Base-by-base conservation (phyloP, 1,140 invertebrate species). In the Diprion similis region DNA sequence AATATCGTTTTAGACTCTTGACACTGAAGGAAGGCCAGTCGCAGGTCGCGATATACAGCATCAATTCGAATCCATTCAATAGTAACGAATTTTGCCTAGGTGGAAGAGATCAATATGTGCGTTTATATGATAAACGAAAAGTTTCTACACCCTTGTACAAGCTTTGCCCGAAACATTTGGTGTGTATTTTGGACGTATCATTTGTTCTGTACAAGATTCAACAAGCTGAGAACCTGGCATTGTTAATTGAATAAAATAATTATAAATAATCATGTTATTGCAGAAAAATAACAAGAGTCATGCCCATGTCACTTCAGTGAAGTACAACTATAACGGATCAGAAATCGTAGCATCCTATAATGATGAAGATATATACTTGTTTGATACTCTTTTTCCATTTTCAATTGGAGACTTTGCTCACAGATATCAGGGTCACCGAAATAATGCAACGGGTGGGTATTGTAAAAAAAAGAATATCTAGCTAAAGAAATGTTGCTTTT, bases 271-370 rank as follows among this genome's bases (percentile, higher is more conserved):
- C 70, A 75, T 74, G 68, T 46, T 75, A 45, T 80, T 81, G 70
- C 66, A 79, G 77, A 46, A 72, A 79, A 74, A 74, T 11, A 72
- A 46, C 10, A 77, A 76, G 66, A 78, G 79, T 64, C 15, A 74
- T 70, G 80, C 85, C 48, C 93, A 96, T 84, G 91, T 98, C 0
- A 98, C 97, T 8, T 96, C 93, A 83, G 95, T 95, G 46, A 92
- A 97, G 0, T 99, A 97, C 85, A 98, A 96, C 89, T 92, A 97
- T 86, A 94, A 96, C 86, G 97, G 97, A 65, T 91, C 92, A 73
- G 96, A 98, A 89, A 94, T 99, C 74, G 85, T 99, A 15, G 96
- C 94, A 6, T 95, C 95, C 0, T 99, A 98, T 85, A 98, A 96
- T 86, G 96, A 98, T 87, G 96, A 97, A 73, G 94, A 97, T 82